Evolutionary conservation across 1,140 invertebrate genomes (phyloP).

Genomic region (Theocolax elegans): DNA sequence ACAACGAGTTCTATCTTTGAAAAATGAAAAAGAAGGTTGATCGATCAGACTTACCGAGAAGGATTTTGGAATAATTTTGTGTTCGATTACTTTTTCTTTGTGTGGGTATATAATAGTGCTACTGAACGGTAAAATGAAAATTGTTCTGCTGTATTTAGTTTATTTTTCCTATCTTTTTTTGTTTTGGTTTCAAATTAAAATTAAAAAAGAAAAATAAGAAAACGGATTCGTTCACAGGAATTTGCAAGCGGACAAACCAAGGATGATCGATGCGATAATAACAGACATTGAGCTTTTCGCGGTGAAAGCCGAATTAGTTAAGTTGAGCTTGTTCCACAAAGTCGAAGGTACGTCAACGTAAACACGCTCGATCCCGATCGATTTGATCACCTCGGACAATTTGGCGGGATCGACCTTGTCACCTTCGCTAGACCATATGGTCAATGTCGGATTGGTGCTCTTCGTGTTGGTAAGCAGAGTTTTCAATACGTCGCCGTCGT

Average conservation of each 20-base stretch:
- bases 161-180: no score
- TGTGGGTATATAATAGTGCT: no score
- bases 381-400: slow-evolving; percentile 72
- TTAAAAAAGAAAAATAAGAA: no score
- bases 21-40: no score
- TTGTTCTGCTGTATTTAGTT: no score
- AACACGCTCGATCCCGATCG: slow-evolving; percentile 72
- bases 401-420: slow-evolving; percentile 73
- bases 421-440: slow-evolving; percentile 76
- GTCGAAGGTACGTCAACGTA: slow-evolving; percentile 78
- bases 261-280: slow-evolving; percentile 35
- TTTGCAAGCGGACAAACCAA: slow-evolving; percentile 29
- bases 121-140: no score
- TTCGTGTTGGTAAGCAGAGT: slow-evolving; percentile 66
- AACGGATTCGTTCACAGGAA: slow-evolving; percentile 47
- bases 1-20: no score
- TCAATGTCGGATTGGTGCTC: slow-evolving; percentile 69
- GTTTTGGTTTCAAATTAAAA: no score
- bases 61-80: no score
- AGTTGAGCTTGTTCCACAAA: slow-evolving; percentile 66
- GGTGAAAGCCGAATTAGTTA: slow-evolving; percentile 35
- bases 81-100: no score
- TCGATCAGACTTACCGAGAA: no score
- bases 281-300: slow-evolving; percentile 29
- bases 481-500: slow-evolving; percentile 70